Evolutionary conservation across 2,797 vertebrate genomes (phyloP).

Genomic region (Fistularia tabacaria): DNA sequence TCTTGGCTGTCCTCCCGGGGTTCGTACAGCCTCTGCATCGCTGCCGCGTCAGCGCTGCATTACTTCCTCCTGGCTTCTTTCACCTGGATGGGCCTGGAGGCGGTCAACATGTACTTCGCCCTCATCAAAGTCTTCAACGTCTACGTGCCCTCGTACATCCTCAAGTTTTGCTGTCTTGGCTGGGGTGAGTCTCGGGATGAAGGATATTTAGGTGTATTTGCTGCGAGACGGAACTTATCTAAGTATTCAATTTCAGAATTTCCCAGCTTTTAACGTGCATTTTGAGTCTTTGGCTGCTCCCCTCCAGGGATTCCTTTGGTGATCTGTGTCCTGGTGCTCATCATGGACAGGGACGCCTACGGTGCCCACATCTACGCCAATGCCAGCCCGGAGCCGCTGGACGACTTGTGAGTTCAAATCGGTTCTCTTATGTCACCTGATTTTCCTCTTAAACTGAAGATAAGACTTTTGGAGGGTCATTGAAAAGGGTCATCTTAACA

Average conservation of each 20-base stretch:
- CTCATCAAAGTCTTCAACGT: constrained; percentile 90
- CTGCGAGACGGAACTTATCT: too few species aligned
- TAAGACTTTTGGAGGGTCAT: too few species aligned
- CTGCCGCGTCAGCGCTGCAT: constrained; percentile 72
- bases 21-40: constrained; percentile 74
- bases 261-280: too few species aligned
- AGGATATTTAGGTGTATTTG: not conserved
- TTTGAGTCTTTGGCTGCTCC: not conserved
- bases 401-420: constrained; percentile 27
- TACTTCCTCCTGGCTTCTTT: constrained; percentile 88
- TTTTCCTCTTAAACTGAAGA: too few species aligned
- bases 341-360: constrained; percentile 78
- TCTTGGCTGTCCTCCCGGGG: constrained; percentile 83
- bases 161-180: constrained; percentile 84
- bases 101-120: constrained; percentile 87
- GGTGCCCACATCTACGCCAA: constrained; percentile 54
- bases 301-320: constrained; percentile 71
- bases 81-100: constrained; percentile 90
- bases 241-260: not conserved
- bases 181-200: constrained; percentile 79
- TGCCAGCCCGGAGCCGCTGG: constrained; percentile 11
- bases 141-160: constrained; percentile 84
- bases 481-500: too few species aligned
- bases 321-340: constrained; percentile 74
- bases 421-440: constrained; percentile 43